Percentiles rank a stretch among this genome's conserved stretches.
Conservation (phyloP, 2,797 vertebrate genomes). For the Scolopax rusticola region DNA sequence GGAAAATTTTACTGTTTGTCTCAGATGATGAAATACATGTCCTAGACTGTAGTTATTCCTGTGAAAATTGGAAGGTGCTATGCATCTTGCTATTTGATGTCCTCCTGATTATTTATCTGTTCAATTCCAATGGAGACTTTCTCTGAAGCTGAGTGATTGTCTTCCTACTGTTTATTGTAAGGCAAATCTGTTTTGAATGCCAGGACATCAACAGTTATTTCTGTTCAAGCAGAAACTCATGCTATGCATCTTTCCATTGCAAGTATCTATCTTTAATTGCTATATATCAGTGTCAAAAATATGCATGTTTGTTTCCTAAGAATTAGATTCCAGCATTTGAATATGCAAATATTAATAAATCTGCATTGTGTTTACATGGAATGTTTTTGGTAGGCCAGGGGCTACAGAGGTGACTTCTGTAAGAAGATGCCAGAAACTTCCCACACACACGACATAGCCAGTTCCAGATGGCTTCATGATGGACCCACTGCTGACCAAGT, state of each 20-base stretch:
- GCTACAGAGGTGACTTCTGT: background rate
- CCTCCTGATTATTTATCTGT: background rate
- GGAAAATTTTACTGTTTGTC: slow-evolving; percentile 19
- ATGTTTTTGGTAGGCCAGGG: background rate
- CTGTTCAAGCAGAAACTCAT: background rate
- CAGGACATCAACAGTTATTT: background rate
- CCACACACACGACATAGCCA: accelerated
- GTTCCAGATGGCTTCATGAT: accelerated
- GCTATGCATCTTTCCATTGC: background rate
- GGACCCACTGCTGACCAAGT: accelerated
- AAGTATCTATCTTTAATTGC: background rate
- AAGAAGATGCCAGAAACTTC: background rate
- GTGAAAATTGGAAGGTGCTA: background rate
- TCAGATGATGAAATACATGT: slow-evolving; percentile 17
- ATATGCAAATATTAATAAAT: background rate
- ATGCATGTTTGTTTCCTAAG: background rate
- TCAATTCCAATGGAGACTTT: background rate
- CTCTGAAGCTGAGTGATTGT: background rate
- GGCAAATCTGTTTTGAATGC: background rate
- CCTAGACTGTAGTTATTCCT: background rate
- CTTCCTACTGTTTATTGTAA: background rate
- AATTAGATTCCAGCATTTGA: background rate
- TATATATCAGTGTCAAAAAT: background rate
- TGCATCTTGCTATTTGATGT: background rate
- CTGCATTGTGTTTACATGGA: background rate